Percentiles rank a stretch among this genome's conserved stretches.
Conservation (phyloP, 2,888 invertebrate genomes). For the Autographa pulchrina region DNA sequence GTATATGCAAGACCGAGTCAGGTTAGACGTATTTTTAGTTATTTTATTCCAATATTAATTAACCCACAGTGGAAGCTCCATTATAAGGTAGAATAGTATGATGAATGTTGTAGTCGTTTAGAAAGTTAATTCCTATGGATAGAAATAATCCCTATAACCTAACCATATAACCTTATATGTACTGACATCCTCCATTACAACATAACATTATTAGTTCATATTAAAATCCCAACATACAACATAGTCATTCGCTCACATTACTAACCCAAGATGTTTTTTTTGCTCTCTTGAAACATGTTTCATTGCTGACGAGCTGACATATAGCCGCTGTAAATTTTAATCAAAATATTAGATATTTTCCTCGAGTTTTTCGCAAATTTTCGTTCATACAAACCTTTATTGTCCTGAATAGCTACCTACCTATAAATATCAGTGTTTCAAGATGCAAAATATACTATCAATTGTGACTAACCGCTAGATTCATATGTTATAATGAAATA, state of each 20-base stretch:
- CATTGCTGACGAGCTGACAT: not conserved
- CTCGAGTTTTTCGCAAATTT: no score
- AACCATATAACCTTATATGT: not conserved
- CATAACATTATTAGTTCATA: not conserved
- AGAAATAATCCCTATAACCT: not conserved
- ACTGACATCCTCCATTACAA: not conserved
- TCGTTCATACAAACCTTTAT: no score
- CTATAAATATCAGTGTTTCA: not conserved
- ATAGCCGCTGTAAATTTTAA: not conserved
- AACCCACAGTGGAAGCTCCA: constrained; percentile 23
- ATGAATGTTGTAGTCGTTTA: not conserved
- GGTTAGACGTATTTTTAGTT: no score
- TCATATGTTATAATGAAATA: not conserved
- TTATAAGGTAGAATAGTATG: constrained; percentile 8
- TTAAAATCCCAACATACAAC: not conserved
- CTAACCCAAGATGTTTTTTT: not conserved
- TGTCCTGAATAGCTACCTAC: not conserved
- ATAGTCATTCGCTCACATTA: not conserved
- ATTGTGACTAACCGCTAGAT: not conserved
- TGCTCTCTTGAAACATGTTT: not conserved
- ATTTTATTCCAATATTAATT: no score
- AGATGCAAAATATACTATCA: constrained; percentile 2
- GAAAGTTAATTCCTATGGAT: not conserved
- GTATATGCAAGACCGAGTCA: no score
- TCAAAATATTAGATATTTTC: no score